Base-by-base conservation (phyloP, 2,888 invertebrate genomes). In the Ormyrus rosae region DNA sequence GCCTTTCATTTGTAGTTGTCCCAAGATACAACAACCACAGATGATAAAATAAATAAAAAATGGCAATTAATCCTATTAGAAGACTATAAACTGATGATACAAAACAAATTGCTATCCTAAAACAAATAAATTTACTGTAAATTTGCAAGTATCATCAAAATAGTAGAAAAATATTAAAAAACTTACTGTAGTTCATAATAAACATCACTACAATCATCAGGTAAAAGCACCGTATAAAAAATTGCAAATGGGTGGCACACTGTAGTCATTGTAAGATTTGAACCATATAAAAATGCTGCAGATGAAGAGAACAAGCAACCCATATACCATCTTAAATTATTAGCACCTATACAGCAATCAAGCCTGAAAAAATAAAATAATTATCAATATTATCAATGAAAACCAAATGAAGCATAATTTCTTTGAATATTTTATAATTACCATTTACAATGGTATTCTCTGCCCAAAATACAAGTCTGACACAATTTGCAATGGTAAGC, bases 401-500 rank as follows among this genome's bases (percentile, higher is more conserved):
- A 9, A 61, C 61, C 34, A 61, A 61, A 34, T 45, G 11, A 61
- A 34, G 34, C 9, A 45, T 61, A 61, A 56, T 50, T 45, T 10
- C 46, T 45, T 45, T 77, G 3, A 9, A 34, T 34, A 34, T 34
- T 34, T 61, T 19, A 55, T 46, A 58, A 89, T 92, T 91, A 95
- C 96, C 96, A 96, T 88, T 94, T 94, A 87, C 96, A 95, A 91
- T 96, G 95, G 91, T 95, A 96, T 88, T 95, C 96, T 85, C 95
- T 93, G 84, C 95, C 94, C 82, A 94, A 93, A 45, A 97, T 94
- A 90, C 96, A 97, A 68, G 94, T 94, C 88, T 96, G 95, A 90
- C 98, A 98, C 77, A 96, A 93, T 83, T 93, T 93, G 89, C 98
- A 98, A 88, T 97, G 97, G 87, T 95, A 93, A 58, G 96, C 94